Evolutionary conservation across 2,797 vertebrate genomes (phyloP).

Genomic region (Karalla daura): DNA sequence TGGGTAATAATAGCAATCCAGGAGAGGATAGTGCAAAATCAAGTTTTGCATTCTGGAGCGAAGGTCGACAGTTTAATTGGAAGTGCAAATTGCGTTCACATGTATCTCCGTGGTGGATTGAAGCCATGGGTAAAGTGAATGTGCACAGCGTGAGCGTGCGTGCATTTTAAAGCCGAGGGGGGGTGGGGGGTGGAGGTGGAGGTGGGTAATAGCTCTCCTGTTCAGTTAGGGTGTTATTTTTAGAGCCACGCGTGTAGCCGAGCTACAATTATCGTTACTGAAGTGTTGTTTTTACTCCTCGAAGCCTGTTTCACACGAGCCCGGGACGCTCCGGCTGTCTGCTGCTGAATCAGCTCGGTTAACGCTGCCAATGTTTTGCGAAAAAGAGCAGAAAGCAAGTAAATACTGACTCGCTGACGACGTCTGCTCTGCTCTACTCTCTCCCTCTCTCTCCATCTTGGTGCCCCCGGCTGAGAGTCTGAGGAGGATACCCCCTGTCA

Average conservation of each 20-base stretch:
- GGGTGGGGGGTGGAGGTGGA: constrained; percentile 65
- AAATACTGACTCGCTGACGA: constrained; percentile 75
- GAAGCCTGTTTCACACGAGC: constrained; percentile 39
- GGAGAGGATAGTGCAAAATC: constrained; percentile 79
- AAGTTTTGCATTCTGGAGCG: constrained; percentile 85
- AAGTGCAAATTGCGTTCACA: constrained; percentile 92
- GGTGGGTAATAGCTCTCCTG: constrained; percentile 66
- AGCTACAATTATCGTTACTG: constrained; percentile 70
- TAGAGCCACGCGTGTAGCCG: constrained; percentile 73
- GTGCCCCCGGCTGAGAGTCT: constrained; percentile 44
- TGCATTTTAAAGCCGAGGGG: constrained; percentile 60
- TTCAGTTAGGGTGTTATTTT: constrained; percentile 70
- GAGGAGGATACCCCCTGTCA: constrained; percentile 63
- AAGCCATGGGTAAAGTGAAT: constrained; percentile 81
- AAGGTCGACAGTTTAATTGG: constrained; percentile 96
- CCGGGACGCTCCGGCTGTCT: constrained; percentile 42
- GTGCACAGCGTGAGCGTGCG: constrained; percentile 75
- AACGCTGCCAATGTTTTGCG: constrained; percentile 61
- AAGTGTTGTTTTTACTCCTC: constrained; percentile 57
- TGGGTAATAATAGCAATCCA: constrained; percentile 80
- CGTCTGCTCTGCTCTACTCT: constrained; percentile 41
- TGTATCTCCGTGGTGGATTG: constrained; percentile 91
- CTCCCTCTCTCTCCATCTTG: constrained; percentile 10
- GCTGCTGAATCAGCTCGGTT: constrained; percentile 39
- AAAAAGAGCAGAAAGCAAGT: constrained; percentile 50